These are phyloP conservation scores for Anorthoa munda DNA, from an alignment of 2,888 invertebrate species.

Conservation along the genomic window DNA sequence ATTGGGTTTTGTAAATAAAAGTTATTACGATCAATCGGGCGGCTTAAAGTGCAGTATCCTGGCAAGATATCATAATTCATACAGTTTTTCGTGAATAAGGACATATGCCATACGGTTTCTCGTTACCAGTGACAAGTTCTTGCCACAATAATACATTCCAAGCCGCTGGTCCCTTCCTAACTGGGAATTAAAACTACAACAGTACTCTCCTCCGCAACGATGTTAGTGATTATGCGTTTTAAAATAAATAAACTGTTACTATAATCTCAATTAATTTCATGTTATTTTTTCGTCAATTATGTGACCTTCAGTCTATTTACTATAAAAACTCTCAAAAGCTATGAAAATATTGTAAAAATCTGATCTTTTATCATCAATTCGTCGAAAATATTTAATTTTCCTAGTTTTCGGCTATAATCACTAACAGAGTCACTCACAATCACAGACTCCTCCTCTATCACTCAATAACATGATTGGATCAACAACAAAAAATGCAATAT, in stretches of 20 bases:
- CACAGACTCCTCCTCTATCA: constrained; percentile 44
- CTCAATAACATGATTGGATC: constrained; percentile 80
- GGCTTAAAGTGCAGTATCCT: constrained; percentile 2
- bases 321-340: constrained; percentile 9
- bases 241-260: constrained; percentile 7
- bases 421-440: constrained; percentile 33
- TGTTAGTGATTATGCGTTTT: constrained; percentile 35
- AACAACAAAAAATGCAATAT: constrained; percentile 80
- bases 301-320: constrained; percentile 1
- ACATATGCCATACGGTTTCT: background rate
- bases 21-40: constrained; percentile 33
- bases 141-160: background rate
- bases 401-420: constrained; percentile 7
- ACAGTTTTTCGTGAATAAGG: background rate
- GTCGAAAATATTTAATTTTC: background rate
- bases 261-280: constrained; percentile 26
- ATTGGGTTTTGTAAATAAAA: constrained; percentile 57
- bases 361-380: background rate
- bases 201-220: constrained; percentile 12
- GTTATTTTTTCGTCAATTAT: constrained; percentile 27
- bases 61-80: background rate
- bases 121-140: background rate
- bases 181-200: constrained; percentile 37
- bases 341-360: background rate
- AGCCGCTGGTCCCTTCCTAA: constrained; percentile 40